These are phyloP conservation scores for Cottus gobio DNA, from an alignment of 2,113 vertebrate species.

Conservation along the genomic window DNA sequence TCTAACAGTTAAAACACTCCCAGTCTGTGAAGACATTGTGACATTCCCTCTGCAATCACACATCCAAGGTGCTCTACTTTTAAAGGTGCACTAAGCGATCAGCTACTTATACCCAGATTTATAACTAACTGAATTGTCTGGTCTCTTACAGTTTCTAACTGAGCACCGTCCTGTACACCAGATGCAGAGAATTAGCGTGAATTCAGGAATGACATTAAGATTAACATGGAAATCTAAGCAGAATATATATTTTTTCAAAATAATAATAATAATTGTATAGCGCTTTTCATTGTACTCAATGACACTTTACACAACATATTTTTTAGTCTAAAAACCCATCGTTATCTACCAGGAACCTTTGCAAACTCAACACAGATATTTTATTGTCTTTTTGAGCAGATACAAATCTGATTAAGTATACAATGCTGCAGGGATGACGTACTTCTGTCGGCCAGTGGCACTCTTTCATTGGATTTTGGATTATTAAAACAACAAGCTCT, in stretches of 20 bases:
- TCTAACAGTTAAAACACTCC: slow-evolving; percentile 30
- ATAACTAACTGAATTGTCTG: neutral
- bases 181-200: neutral
- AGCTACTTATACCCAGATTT: neutral
- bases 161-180: neutral
- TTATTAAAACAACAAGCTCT: neutral
- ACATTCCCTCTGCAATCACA: slow-evolving; percentile 10
- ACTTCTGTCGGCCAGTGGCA: neutral
- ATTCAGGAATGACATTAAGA: neutral
- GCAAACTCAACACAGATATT: neutral
- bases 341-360: neutral
- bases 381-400: neutral
- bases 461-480: neutral
- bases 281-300: too few relatives aligned
- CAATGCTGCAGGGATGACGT: neutral
- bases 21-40: slow-evolving; percentile 19
- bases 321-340: neutral
- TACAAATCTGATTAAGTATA: neutral
- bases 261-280: too few relatives aligned
- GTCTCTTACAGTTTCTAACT: neutral
- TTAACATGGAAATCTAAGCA: neutral
- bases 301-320: too few relatives aligned
- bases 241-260: neutral
- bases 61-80: neutral
- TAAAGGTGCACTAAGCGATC: neutral